Base-by-base conservation (phyloP, 2,113 vertebrate species). In the Tachycineta bicolor region DNA sequence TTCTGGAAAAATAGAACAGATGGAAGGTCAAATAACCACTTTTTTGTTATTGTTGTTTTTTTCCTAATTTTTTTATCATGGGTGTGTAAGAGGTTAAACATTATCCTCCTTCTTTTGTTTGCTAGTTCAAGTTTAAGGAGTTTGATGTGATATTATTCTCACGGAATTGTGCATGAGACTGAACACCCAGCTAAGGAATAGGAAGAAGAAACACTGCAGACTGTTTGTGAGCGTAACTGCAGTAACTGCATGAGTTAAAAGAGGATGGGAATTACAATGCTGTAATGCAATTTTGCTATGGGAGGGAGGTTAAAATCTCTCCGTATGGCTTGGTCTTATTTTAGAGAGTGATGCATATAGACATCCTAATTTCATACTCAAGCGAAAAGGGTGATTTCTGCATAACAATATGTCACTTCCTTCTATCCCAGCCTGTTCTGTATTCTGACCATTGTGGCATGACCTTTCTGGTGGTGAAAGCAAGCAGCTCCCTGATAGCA, bases 401-500 rank as follows among this genome's bases (percentile, higher is more conserved):
- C 79, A 83, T 91, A 93, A 77, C 59, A 94, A 26, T 59, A 63
- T 95, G 63, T 47, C 50, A 67, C 52, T 95, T 96, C 37, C 39
- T 93, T 87, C 82, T 83, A 3, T 80, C 16, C 5, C 39, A 34
- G 44, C 18, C 71, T 97, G 33, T 68, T 94, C 71, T 86, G 34
- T 86, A 56, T 93, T 94, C 93, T 89, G 75, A 90, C 85, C 56
- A 49, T 93, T 90, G 64, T 81, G 78, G 29, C 64, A 83, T 83
- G 83, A 95, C 93, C 87, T 92, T 96, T 94, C 92, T 89, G 79
- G 49, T 83, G 85, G 44, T 83, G 88, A 97, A 95, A 86, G 89
- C 73, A 89, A 77, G 64, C 43, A 86, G 79, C 34, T 95, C 87
- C 52, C 56, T 88, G 71, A 92, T 59, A 86, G 47, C 4, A 2